Base-by-base conservation (phyloP, 2,113 vertebrate species). In the Salminus brasiliensis region DNA sequence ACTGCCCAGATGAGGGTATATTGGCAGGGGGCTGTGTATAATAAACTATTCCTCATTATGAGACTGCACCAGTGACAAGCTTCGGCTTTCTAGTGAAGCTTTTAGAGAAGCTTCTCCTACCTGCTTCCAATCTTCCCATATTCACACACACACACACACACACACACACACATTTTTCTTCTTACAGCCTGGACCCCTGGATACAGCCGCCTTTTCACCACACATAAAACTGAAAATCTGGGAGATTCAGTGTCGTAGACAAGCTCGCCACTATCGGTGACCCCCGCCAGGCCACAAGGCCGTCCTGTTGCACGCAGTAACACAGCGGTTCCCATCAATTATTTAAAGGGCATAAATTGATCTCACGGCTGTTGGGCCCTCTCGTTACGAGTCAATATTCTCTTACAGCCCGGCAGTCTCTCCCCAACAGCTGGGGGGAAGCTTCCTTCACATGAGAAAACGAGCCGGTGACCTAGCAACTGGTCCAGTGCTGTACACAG, bases 271-370 rank as follows among this genome's bases (percentile, higher is more conserved):
- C 47, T 29, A 41, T 68, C 63, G 18, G 34, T 66, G 74, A 52
- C 74, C 36, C n/a, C 43, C 43, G 4, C 43, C 2, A 13, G 47
- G 47, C 11, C 43, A 15, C 43, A 1, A 13, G 47, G 47, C 11
- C 18, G 16, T 12, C 45, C 29, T 34, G 39, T 52, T 25, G 57
- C 60, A 25, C 23, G 41, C 47, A 71, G 53, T 70, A 73, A 79
- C 81, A 76, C 72, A 70, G 62, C 10, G 74, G 76, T 79, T 76
- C 78, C 75, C 41, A 76, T 76, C 82, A 77, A 83, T 83, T 87
- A 83, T 79, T 81, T 79, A 83, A 86, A 0, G 23, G 77, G 84
- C 60, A 68, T 71, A 43, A 72, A 77, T 21, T 63, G 77, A 85
- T 74, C 65, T 60, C 72, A 83, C 67, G 73, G 81, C 79, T 77